These are phyloP conservation scores for Ciconia maguari DNA, from an alignment of 2,113 vertebrate species.

Conservation along the genomic window DNA sequence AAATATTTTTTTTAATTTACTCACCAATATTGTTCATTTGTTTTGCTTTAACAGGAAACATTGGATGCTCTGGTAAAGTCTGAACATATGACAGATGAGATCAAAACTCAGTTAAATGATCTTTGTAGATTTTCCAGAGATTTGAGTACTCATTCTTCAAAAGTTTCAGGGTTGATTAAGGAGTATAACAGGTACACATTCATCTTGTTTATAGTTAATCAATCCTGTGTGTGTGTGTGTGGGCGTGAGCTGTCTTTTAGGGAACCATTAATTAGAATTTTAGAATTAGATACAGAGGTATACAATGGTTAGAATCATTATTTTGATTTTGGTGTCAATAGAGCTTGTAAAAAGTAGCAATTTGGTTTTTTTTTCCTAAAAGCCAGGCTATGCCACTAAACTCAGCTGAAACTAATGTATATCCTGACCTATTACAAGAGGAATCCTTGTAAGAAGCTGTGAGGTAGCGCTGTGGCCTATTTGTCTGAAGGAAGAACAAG, in stretches of 20 bases:
- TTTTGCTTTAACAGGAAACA: slow-evolving; percentile 77
- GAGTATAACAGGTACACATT: slow-evolving; percentile 92
- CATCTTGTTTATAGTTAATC: neutral
- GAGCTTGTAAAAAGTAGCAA: neutral
- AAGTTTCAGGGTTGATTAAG: slow-evolving; percentile 91
- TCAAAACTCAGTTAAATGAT: slow-evolving; percentile 91
- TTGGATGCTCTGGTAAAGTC: slow-evolving; percentile 83
- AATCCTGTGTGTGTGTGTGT: fast-evolving
- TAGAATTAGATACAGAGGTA: neutral
- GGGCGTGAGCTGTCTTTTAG: neutral
- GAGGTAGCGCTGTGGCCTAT: neutral
- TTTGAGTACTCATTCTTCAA: slow-evolving; percentile 84
- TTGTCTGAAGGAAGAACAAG: neutral
- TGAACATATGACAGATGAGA: slow-evolving; percentile 87
- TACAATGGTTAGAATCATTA: neutral
- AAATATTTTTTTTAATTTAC: neutral
- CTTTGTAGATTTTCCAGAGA: slow-evolving; percentile 93
- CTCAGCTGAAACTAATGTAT: neutral
- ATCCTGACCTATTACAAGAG: neutral
- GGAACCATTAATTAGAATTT: neutral
- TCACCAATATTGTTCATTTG: neutral
- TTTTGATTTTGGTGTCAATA: neutral
- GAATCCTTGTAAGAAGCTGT: neutral
- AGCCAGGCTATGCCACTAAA: neutral
- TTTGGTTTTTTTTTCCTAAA: fast-evolving